Evolutionary conservation across 2,888 invertebrate genomes (phyloP), one percentile per base, ranked within the genome.

Genomic region (Bombylius discolor): DNA sequence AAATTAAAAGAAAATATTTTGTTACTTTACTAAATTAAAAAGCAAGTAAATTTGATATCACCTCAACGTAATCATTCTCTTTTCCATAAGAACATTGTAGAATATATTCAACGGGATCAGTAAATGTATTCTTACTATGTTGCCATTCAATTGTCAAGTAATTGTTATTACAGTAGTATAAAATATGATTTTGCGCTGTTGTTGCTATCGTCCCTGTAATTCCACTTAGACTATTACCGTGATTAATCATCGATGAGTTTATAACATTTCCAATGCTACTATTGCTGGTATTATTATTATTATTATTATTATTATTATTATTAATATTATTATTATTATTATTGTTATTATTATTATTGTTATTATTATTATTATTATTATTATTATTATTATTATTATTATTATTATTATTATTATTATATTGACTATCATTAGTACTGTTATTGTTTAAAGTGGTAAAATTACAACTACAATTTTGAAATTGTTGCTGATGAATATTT

Each of bases 41-140:
- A 45, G 5, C 5, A n/a, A n/a, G 7, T 7, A 45, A 45, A n/a
- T 5, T n/a, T 5, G 5, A n/a, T n/a, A 45, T 23, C 67, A 84
- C 84, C 79, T 80, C 77, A 72, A 77, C 80, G 69, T 78, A 84
- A 62, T 81, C 79, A 65, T 79, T 79, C 66, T 84, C 82, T 63
- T 78, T 77, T 49, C 78, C 70, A 49, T 78, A 77, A 49, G 79
- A 76, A 58, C 82, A 65, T 75, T 92, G 92, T 64, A 92, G 79
- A 65, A 84, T 79, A 74, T 90, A 93, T 61, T 82, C 78, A 52
- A 87, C 76, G 42, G 82, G 79, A 73, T 90, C 90, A 47, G 72
- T 71, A 63, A 81, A 79, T 73, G 80, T 70, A 71, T 74, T 74
- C 65, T 74, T 80, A 57, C 79, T 78, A 44, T 80, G 74, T 61